Evolutionary conservation across 1,140 invertebrate genomes (phyloP).

Genomic region (Drosophila carrolli): DNA sequence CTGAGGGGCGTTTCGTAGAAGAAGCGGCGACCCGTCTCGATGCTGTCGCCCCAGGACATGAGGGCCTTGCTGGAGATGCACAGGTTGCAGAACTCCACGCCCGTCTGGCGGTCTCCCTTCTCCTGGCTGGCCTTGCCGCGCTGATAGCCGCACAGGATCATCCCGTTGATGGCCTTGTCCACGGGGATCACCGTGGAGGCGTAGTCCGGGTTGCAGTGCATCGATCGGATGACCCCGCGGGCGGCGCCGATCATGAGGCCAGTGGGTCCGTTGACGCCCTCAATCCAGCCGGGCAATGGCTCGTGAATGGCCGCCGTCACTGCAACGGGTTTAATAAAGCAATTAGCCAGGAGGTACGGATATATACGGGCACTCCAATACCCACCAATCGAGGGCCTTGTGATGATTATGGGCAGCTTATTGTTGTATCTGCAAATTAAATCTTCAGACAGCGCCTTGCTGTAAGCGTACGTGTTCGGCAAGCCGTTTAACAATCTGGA

Average conservation of each 20-base stretch:
- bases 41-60: slow-evolving; percentile 91
- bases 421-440: slow-evolving; percentile 87
- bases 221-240: slow-evolving; percentile 91
- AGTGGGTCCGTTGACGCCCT: slow-evolving; percentile 97
- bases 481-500: slow-evolving; percentile 89
- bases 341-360: slow-evolving; percentile 27
- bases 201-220: slow-evolving; percentile 88
- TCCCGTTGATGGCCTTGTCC: slow-evolving; percentile 91
- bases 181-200: slow-evolving; percentile 92
- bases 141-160: slow-evolving; percentile 90
- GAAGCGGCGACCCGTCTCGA: slow-evolving; percentile 88
- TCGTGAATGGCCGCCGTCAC: slow-evolving; percentile 90
- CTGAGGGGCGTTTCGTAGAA: slow-evolving; percentile 88
- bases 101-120: slow-evolving; percentile 40
- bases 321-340: slow-evolving; percentile 69
- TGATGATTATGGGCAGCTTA: slow-evolving; percentile 89
- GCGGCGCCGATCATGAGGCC: slow-evolving; percentile 91
- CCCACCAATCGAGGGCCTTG: slow-evolving; percentile 91
- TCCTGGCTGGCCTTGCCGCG: slow-evolving; percentile 84
- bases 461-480: slow-evolving; percentile 93
- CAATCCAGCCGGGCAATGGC: slow-evolving; percentile 94
- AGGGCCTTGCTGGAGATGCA: slow-evolving; percentile 87
- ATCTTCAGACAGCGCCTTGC: slow-evolving; percentile 90
- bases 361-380: slow-evolving; percentile 29
- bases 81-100: slow-evolving; percentile 86